Percentiles rank a stretch among this genome's conserved stretches.
phyloP scores from a whole-genome alignment of 2,888 invertebrate genomes.

The Phytoseiulus persimilis region DNA sequence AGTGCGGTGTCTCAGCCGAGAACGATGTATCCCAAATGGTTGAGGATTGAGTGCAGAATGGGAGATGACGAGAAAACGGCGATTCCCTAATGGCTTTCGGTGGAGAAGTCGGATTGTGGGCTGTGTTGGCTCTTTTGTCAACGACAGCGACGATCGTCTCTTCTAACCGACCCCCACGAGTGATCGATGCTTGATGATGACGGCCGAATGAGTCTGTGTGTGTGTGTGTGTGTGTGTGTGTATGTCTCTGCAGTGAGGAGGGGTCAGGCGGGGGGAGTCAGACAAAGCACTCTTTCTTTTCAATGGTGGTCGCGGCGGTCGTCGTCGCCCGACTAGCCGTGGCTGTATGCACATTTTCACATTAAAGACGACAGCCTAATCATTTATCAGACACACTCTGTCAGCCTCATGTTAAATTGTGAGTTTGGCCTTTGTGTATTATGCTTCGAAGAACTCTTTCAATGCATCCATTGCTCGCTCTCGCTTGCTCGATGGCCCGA shows the following conservation, averaged over 20 bases:
- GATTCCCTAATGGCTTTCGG: not conserved
- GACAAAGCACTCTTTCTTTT: not conserved
- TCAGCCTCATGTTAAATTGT: constrained; percentile 5
- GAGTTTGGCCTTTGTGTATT: constrained; percentile 5
- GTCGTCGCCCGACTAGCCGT: not conserved
- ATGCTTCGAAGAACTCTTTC: constrained; percentile 5
- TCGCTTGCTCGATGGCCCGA: not conserved
- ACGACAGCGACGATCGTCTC: constrained; percentile 5
- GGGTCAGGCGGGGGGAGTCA: not conserved
- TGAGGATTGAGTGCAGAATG: not conserved
- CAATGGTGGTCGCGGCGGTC: not conserved
- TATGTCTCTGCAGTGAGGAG: not conserved
- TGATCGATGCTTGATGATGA: not conserved
- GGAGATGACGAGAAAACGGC: not conserved
- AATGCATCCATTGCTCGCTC: not conserved
- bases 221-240: not conserved
- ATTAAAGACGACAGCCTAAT: constrained; percentile 5
- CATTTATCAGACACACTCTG: constrained; percentile 5
- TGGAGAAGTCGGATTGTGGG: not conserved
- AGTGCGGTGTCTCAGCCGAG: not conserved
- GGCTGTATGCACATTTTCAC: constrained; percentile 5
- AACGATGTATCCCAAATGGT: not conserved
- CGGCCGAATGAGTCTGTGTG: not conserved
- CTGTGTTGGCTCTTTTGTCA: not conserved
- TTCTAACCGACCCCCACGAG: not conserved